Percentiles rank a stretch among this genome's conserved stretches.
These are phyloP conservation scores for Frankliniella intonsa DNA, from an alignment of 2,888 invertebrate genomes.

Conservation along the genomic window DNA sequence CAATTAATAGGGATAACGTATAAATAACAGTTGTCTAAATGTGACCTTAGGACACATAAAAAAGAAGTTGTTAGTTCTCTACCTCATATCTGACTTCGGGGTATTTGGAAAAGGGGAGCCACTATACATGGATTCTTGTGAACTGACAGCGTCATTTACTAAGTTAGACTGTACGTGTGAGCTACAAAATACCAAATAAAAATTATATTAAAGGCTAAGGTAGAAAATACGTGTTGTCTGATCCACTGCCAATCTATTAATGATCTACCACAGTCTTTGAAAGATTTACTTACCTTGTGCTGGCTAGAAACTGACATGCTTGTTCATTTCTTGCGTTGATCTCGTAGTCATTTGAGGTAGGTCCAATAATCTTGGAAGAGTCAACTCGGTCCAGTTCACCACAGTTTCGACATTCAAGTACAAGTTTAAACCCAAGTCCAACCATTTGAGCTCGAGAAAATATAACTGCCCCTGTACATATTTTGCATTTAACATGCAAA, in stretches of 20 bases:
- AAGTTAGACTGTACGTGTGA: neutral
- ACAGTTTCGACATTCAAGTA: neutral
- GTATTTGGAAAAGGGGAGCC: neutral
- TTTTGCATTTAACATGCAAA: neutral
- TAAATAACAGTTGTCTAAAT: neutral
- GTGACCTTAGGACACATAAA: neutral
- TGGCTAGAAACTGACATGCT: neutral
- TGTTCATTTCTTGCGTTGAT: conserved; percentile 2
- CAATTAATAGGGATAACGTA: neutral
- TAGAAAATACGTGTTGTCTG: too few species aligned
- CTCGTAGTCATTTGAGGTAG: neutral
- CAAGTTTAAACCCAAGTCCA: conserved; percentile 8
- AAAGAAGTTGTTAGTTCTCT: neutral
- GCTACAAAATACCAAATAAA: neutral
- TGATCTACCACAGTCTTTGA: neutral
- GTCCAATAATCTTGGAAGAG: neutral
- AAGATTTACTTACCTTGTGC: neutral
- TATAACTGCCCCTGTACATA: neutral
- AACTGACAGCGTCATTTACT: neutral
- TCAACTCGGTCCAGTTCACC: neutral
- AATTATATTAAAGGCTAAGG: neutral
- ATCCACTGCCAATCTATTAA: neutral
- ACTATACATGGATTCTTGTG: neutral
- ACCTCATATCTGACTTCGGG: neutral
- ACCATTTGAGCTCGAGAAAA: neutral